Percentiles rank a stretch among this genome's conserved stretches.
Evolutionary conservation across 2,888 invertebrate genomes (phyloP).

Genomic region (Mythimna loreyi): DNA sequence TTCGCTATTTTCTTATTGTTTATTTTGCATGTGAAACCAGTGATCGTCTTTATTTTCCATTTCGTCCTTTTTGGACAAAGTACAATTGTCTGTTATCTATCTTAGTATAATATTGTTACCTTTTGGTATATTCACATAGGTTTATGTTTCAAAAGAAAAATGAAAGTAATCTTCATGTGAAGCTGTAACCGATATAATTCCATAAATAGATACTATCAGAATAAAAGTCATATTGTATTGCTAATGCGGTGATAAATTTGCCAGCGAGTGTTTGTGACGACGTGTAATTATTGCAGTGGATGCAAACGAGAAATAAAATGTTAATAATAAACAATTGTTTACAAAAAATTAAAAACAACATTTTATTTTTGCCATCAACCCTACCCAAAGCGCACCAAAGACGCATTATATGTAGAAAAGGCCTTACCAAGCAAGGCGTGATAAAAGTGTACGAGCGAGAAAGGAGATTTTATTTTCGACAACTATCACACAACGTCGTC

Average conservation of each 20-base stretch:
- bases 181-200: conserved; percentile 84
- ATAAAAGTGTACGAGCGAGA: too few relatives aligned
- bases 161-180: conserved; percentile 84
- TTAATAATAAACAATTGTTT: conserved; percentile 92
- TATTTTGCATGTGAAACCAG: conserved; percentile 84
- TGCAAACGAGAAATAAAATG: conserved; percentile 89
- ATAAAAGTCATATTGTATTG: conserved; percentile 88
- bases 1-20: conserved; percentile 81
- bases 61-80: conserved; percentile 75
- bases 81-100: conserved; percentile 74
- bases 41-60: conserved; percentile 74
- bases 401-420: too few relatives aligned
- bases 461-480: too few relatives aligned
- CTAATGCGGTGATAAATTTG: conserved; percentile 83
- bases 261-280: conserved; percentile 84
- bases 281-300: conserved; percentile 86
- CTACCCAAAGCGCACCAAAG: too few relatives aligned
- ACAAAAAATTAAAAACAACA: conserved; percentile 86
- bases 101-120: conserved; percentile 69
- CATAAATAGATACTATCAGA: conserved; percentile 85
- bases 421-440: too few relatives aligned
- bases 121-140: conserved; percentile 89
- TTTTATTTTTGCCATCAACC: conserved; percentile 75
- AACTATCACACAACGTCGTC: too few relatives aligned
- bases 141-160: conserved; percentile 87